These are phyloP conservation scores for Scrobipalpa costella DNA, from an alignment of 2,888 invertebrate genomes.

Conservation along the genomic window DNA sequence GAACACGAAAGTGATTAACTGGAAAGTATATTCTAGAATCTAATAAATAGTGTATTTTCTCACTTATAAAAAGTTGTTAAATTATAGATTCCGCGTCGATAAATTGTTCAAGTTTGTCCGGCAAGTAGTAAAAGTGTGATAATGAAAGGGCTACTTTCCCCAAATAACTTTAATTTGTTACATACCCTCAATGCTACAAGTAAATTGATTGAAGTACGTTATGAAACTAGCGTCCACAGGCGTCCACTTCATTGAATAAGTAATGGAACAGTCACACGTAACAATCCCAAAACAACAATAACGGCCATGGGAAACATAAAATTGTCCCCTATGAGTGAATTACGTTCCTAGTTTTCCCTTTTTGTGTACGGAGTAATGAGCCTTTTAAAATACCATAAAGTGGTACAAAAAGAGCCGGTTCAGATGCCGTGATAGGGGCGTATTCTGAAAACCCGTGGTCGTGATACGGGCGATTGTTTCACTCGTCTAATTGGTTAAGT, in stretches of 20 bases:
- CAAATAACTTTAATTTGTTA: slow-evolving; percentile 61
- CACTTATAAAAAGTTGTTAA: background rate
- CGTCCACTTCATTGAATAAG: slow-evolving; percentile 61
- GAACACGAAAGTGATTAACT: background rate
- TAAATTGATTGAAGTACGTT: slow-evolving; percentile 59
- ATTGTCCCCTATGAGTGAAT: slow-evolving; percentile 72
- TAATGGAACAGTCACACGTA: slow-evolving; percentile 64
- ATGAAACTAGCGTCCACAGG: slow-evolving; percentile 48
- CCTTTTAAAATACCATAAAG: slow-evolving; percentile 77
- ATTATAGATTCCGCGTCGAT: background rate
- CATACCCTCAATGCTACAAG: slow-evolving; percentile 36
- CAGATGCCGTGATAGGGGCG: slow-evolving; percentile 70
- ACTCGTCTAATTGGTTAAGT: slow-evolving; percentile 76
- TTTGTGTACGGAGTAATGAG: slow-evolving; percentile 70
- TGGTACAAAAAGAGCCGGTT: slow-evolving; percentile 66
- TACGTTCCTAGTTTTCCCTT: slow-evolving; percentile 60
- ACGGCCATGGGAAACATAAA: slow-evolving; percentile 64
- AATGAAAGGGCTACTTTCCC: slow-evolving; percentile 46
- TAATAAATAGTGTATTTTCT: background rate
- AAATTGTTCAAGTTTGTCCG: background rate
- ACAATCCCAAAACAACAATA: slow-evolving; percentile 70
- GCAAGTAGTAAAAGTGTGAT: slow-evolving; percentile 28
- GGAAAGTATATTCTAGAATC: background rate
- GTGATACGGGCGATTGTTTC: slow-evolving; percentile 78
- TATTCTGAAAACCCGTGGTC: slow-evolving; percentile 62